Evolutionary conservation across 1,140 invertebrate genomes (phyloP).

Genomic region (Vollenhovia emeryi): DNA sequence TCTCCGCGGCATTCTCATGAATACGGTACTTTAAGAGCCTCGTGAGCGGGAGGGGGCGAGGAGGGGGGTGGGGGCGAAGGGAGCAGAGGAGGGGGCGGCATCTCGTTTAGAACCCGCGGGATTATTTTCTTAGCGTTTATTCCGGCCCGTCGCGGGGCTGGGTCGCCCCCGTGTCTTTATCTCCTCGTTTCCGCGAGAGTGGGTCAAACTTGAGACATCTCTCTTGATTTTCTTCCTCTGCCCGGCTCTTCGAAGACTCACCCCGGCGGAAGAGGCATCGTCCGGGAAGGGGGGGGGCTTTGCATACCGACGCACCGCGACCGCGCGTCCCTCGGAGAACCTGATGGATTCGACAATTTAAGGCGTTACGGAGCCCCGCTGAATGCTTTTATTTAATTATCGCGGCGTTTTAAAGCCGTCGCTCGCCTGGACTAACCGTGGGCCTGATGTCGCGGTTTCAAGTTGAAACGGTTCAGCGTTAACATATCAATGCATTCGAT

Average conservation of each 20-base stretch:
- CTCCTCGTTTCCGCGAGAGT: constrained; percentile 47
- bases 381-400: constrained; percentile 48
- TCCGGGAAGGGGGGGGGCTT: too few species aligned
- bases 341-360: constrained; percentile 35
- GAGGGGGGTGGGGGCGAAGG: background rate
- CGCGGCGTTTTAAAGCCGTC: background rate
- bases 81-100: background rate
- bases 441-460: background rate
- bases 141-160: background rate
- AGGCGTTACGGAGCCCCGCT: background rate
- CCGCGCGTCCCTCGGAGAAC: background rate
- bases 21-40: constrained; percentile 48
- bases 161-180: constrained; percentile 28
- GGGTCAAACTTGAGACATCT: constrained; percentile 40
- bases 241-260: background rate
- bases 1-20: constrained; percentile 42
- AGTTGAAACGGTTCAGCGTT: background rate
- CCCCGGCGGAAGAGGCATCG: constrained; percentile 2
- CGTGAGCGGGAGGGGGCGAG: background rate
- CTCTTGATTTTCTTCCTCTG: constrained; percentile 48
- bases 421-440: background rate
- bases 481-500: too few species aligned
- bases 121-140: constrained; percentile 54
- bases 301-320: constrained; percentile 3
- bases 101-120: constrained; percentile 25